phyloP scores from a whole-genome alignment of 1,140 invertebrate species.

The Drosophila serrata region DNA sequence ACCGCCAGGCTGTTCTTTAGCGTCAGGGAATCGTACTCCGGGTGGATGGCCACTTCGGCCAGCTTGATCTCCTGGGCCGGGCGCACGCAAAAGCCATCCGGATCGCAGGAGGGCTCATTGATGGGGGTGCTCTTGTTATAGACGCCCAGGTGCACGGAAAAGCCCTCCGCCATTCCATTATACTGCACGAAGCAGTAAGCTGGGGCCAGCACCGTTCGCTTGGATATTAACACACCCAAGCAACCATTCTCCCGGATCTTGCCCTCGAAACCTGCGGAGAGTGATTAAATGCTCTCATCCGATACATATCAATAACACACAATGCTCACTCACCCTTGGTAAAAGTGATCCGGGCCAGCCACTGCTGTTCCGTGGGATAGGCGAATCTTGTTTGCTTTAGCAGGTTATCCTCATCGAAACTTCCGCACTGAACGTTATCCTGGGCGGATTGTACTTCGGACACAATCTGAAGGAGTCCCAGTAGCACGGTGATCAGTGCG shows the following conservation, averaged over 20 bases:
- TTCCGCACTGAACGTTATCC: slow-evolving; percentile 38
- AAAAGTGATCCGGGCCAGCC: slow-evolving; percentile 59
- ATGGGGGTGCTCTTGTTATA: slow-evolving; percentile 54
- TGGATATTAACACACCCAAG: slow-evolving; percentile 60
- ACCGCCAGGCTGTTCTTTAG: slow-evolving; percentile 63
- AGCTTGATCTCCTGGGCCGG: slow-evolving; percentile 66
- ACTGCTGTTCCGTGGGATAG: slow-evolving; percentile 66
- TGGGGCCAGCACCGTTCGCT: slow-evolving; percentile 58
- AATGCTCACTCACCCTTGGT: slow-evolving; percentile 52
- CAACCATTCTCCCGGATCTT: slow-evolving; percentile 49
- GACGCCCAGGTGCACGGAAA: slow-evolving; percentile 67
- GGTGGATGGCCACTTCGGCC: slow-evolving; percentile 61
- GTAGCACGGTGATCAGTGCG: slow-evolving; percentile 26
- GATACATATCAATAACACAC: too few relatives aligned
- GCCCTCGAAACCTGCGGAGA: slow-evolving; percentile 41
- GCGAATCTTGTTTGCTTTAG: slow-evolving; percentile 38
- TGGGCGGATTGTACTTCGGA: slow-evolving; percentile 7
- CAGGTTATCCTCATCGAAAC: slow-evolving; percentile 40
- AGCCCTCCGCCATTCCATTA: slow-evolving; percentile 44
- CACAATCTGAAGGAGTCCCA: slow-evolving; percentile 3
- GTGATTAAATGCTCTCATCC: neutral
- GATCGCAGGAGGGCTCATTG: slow-evolving; percentile 31
- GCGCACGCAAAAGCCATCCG: slow-evolving; percentile 58
- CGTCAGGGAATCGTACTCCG: slow-evolving; percentile 63
- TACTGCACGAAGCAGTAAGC: slow-evolving; percentile 68